These are phyloP conservation scores for Spheniscus mendiculus DNA, from an alignment of 2,113 vertebrate species.

Conservation along the genomic window DNA sequence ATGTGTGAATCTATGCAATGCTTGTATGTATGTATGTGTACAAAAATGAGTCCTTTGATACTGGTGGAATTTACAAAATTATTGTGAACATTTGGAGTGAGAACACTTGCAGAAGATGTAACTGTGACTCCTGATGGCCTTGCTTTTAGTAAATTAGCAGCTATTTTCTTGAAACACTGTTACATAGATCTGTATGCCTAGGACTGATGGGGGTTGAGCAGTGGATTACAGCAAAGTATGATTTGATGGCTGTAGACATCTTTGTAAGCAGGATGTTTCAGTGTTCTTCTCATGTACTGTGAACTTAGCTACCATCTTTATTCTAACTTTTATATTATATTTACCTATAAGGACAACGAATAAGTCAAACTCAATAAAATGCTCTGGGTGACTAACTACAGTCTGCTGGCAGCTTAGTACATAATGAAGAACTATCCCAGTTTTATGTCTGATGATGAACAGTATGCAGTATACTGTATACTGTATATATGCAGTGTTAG, in stretches of 20 bases:
- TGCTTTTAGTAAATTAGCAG: background rate
- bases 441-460: background rate
- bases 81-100: background rate
- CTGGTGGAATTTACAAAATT: background rate
- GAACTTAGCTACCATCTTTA: background rate
- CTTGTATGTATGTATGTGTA: background rate
- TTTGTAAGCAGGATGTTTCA: background rate
- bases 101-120: background rate
- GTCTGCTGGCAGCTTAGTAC: background rate
- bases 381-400: background rate
- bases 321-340: background rate
- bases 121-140: background rate
- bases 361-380: background rate
- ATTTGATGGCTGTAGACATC: background rate
- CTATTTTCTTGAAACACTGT: background rate
- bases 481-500: too few relatives aligned
- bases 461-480: background rate
- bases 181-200: background rate
- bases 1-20: background rate
- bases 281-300: background rate
- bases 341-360: background rate
- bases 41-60: background rate
- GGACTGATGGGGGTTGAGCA: background rate
- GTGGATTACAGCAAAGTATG: background rate
- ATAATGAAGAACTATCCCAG: background rate